These are phyloP conservation scores for Sialia sialis DNA, from an alignment of 2,113 vertebrate species.

Conservation along the genomic window DNA sequence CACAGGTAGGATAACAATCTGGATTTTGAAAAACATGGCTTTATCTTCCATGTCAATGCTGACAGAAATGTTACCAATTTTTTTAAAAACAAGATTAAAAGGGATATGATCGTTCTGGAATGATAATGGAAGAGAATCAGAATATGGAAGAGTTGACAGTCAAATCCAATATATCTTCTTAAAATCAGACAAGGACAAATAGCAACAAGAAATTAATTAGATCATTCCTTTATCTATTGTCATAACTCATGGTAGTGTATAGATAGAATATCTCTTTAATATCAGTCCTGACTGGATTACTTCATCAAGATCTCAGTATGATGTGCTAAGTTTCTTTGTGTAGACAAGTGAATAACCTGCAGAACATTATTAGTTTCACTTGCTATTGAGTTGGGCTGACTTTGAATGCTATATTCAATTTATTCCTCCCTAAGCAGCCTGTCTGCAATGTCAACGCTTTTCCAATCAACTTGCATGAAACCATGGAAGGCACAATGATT, in stretches of 20 bases:
- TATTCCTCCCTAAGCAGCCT: background rate
- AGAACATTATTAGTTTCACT: background rate
- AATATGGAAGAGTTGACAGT: background rate
- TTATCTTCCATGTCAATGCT: background rate
- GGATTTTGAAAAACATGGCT: background rate
- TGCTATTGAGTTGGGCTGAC: background rate
- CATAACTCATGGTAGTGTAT: background rate
- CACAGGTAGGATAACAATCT: background rate
- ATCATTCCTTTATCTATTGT: background rate
- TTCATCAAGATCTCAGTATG: background rate
- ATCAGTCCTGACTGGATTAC: background rate
- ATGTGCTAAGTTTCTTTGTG: background rate
- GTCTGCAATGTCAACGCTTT: conserved; percentile 3
- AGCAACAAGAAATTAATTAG: background rate
- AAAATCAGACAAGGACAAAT: background rate
- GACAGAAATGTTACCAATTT: background rate
- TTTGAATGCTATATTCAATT: background rate
- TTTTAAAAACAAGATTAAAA: background rate
- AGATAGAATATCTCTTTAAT: background rate
- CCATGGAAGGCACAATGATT: background rate
- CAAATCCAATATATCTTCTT: background rate
- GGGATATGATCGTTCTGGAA: background rate
- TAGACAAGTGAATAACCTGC: background rate
- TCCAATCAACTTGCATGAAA: background rate
- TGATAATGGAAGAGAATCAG: background rate